These are phyloP conservation scores for Fulmarus glacialis DNA, from an alignment of 2,113 vertebrate species.

Conservation along the genomic window DNA sequence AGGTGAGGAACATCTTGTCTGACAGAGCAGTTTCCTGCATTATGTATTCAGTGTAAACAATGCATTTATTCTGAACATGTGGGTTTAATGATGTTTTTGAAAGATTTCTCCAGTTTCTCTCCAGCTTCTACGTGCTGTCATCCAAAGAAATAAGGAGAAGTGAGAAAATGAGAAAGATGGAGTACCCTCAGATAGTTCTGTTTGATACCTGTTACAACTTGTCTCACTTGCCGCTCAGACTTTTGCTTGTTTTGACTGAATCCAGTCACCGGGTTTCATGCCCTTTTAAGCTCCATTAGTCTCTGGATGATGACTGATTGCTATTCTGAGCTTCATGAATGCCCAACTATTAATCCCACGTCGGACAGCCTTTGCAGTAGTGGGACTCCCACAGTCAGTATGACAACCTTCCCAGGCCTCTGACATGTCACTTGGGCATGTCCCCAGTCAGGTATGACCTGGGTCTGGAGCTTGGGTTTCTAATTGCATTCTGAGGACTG, in stretches of 20 bases:
- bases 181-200: neutral
- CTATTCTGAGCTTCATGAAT: slow-evolving; percentile 17
- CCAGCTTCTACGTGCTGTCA: neutral
- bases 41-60: neutral
- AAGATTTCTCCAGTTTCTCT: neutral
- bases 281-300: slow-evolving; percentile 10
- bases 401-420: neutral
- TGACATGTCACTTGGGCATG: neutral
- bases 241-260: slow-evolving; percentile 1
- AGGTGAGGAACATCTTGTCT: neutral
- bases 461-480: neutral
- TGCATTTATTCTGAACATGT: neutral
- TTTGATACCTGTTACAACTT: neutral
- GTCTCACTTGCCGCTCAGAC: neutral
- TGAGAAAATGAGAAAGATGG: neutral
- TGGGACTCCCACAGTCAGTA: neutral
- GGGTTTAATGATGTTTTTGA: neutral
- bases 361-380: neutral
- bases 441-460: neutral
- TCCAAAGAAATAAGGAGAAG: neutral
- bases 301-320: neutral
- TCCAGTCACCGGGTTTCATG: neutral
- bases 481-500: neutral
- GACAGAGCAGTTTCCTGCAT: neutral
- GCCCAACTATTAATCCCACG: neutral